A percentile compares a stretch with the other conserved stretches of the same genome.
phyloP scores from a whole-genome alignment of 2,888 invertebrate genomes.

The Axea sp. region DNA sequence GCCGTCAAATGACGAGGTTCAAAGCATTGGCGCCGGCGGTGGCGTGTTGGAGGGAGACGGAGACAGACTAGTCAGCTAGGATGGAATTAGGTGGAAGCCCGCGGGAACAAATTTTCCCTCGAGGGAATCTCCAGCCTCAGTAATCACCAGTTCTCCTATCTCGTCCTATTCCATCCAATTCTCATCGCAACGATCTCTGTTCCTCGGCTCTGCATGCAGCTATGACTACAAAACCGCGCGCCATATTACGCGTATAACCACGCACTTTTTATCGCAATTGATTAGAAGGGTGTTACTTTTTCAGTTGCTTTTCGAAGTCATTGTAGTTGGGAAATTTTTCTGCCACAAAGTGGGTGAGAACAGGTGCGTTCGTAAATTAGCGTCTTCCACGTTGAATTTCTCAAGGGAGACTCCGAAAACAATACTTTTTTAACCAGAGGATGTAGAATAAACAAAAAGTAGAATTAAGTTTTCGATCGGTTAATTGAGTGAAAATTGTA shows the following conservation, averaged over 20 bases:
- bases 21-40: constrained; percentile 57
- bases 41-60: constrained; percentile 63
- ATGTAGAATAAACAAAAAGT: constrained; percentile 52
- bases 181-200: constrained; percentile 68
- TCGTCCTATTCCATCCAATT: constrained; percentile 75
- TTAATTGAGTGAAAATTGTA: constrained; percentile 20
- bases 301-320: too few relatives aligned
- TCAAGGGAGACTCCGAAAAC: constrained; percentile 33
- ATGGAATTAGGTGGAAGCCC: constrained; percentile 78
- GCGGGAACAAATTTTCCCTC: constrained; percentile 73
- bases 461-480: constrained; percentile 42
- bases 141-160: constrained; percentile 75
- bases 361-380: constrained; percentile 47
- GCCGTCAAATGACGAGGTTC: constrained; percentile 53
- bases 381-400: constrained; percentile 40
- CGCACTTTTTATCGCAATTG: constrained; percentile 24
- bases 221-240: constrained; percentile 36
- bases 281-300: constrained; percentile 18
- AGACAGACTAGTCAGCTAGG: constrained; percentile 73
- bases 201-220: constrained; percentile 29
- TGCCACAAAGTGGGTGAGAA: constrained; percentile 42
- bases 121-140: constrained; percentile 75
- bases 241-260: constrained; percentile 41
- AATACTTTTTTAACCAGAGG: constrained; percentile 41
- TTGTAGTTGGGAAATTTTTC: too few relatives aligned